Percentiles rank a stretch among this genome's conserved stretches.
phyloP scores from a whole-genome alignment of 2,113 vertebrate species.

The Entelurus aequoreus region DNA sequence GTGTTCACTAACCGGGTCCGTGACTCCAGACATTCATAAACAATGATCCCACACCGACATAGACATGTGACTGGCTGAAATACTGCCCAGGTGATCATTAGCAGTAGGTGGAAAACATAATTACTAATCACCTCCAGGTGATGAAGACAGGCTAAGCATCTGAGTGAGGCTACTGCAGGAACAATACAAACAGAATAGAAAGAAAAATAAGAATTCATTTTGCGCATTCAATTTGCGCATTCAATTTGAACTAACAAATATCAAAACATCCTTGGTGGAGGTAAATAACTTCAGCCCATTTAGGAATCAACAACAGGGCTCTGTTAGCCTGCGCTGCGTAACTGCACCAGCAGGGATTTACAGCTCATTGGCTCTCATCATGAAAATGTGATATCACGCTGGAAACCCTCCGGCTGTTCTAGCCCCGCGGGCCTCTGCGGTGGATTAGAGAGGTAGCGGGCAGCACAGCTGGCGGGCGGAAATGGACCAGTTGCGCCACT shows the following conservation, averaged over 20 bases:
- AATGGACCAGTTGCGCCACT: not conserved
- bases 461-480: slow-evolving; percentile 6
- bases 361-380: slow-evolving; percentile 67
- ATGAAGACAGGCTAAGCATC: too few species aligned
- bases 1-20: too few species aligned
- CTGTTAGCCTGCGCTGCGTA: slow-evolving; percentile 51
- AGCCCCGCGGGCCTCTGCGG: slow-evolving; percentile 46
- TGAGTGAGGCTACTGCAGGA: too few species aligned
- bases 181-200: too few species aligned
- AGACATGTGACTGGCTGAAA: too few species aligned
- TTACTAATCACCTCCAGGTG: too few species aligned
- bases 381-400: slow-evolving; percentile 65
- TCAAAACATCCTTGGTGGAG: not conserved
- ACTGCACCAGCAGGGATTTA: slow-evolving; percentile 64
- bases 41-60: too few species aligned
- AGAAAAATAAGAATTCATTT: too few species aligned
- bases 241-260: not conserved
- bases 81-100: too few species aligned
- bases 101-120: too few species aligned
- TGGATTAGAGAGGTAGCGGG: slow-evolving; percentile 27
- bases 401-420: slow-evolving; percentile 48
- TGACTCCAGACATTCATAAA: too few species aligned
- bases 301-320: not conserved
- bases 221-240: too few species aligned
- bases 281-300: not conserved